phyloP scores from a whole-genome alignment of 2,888 invertebrate species.

The Epistrophe grossulariae region DNA sequence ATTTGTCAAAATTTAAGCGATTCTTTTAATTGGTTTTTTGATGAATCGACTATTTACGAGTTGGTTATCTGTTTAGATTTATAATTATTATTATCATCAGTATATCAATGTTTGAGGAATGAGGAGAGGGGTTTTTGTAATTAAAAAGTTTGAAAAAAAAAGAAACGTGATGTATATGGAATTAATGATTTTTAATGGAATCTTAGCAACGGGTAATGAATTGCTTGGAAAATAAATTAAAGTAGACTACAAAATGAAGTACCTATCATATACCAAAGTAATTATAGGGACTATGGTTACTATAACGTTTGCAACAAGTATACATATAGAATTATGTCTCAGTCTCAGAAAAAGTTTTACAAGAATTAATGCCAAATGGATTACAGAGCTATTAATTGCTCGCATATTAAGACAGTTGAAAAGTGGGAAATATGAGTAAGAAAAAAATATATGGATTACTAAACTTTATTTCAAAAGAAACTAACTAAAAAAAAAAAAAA shows the following conservation, averaged over 20 bases:
- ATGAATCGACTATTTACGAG: background rate
- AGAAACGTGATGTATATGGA: background rate
- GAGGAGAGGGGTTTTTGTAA: background rate
- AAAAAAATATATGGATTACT: no score
- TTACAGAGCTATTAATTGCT: no score
- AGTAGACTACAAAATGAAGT: background rate
- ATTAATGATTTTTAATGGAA: background rate
- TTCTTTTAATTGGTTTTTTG: conserved; percentile 11
- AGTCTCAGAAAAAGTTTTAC: no score
- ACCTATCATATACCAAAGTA: background rate
- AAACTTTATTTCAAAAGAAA: no score
- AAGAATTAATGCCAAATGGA: no score
- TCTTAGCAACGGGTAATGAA: background rate
- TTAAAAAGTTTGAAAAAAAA: conserved; percentile 5
- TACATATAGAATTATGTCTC: no score
- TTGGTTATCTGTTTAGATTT: background rate
- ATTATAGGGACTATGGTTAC: background rate
- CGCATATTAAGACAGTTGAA: no score
- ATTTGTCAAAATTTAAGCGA: conserved; percentile 11
- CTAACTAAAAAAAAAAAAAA: no score
- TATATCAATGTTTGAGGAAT: background rate
- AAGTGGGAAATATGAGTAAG: no score
- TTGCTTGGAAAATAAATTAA: conserved; percentile 4
- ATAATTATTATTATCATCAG: background rate
- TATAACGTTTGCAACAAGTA: no score